phyloP scores from a whole-genome alignment of 1,140 invertebrate genomes.

The Brachionus manjavacas region DNA sequence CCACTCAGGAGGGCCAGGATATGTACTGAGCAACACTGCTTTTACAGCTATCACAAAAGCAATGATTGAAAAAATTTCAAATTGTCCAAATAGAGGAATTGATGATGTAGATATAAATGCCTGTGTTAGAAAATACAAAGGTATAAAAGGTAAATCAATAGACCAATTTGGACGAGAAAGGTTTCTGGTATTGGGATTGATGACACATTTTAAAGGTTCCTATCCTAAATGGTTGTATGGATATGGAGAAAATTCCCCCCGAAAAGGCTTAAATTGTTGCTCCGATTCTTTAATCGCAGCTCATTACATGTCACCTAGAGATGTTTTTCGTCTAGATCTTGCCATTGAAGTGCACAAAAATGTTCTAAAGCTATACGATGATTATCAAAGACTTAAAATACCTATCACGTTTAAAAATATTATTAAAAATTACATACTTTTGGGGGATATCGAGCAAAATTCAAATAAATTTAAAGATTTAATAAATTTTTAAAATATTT shows the following conservation, averaged over 20 bases:
- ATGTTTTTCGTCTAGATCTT: background rate
- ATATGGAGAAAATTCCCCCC: background rate
- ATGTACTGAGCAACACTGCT: slow-evolving; percentile 48
- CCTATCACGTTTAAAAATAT: background rate
- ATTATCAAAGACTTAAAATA: background rate
- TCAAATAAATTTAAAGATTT: background rate
- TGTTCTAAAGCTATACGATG: background rate
- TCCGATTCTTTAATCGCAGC: background rate
- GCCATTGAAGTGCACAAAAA: background rate
- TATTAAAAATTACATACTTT: background rate
- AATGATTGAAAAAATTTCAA: background rate
- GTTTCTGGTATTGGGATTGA: background rate
- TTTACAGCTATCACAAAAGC: background rate
- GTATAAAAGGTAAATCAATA: background rate
- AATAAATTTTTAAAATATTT: background rate
- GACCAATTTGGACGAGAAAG: background rate
- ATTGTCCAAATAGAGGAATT: background rate
- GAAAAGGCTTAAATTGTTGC: background rate
- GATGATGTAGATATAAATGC: background rate
- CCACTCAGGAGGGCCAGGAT: slow-evolving; percentile 48
- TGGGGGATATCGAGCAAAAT: background rate
- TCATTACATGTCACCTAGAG: background rate
- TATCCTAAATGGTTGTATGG: background rate
- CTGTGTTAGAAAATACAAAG: background rate
- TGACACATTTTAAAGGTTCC: background rate